Evolutionary conservation across 1,140 invertebrate genomes (phyloP).

Genomic region (Zaprionus gabonicus): DNA sequence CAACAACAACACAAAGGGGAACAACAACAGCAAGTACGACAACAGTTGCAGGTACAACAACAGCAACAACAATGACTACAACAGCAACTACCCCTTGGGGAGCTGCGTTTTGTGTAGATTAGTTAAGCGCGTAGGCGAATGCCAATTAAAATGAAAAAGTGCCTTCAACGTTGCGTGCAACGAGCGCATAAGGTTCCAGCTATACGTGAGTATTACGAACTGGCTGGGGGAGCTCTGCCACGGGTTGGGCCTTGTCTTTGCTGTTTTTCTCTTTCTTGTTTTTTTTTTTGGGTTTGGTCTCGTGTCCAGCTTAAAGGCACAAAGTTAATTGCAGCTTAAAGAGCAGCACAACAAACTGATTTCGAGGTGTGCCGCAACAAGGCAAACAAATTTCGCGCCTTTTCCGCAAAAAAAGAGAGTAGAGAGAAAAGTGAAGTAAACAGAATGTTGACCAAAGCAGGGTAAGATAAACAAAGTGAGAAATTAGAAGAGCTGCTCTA

Average conservation of each 20-base stretch:
- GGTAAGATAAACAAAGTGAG: conserved; percentile 6
- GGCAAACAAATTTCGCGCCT: conserved; percentile 77
- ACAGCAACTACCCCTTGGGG: conserved; percentile 57
- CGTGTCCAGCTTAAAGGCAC: conserved; percentile 56
- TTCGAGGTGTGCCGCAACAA: conserved; percentile 60
- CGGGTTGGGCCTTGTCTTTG: not conserved
- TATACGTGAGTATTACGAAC: conserved; percentile 12
- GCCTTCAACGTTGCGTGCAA: conserved; percentile 61
- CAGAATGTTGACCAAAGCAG: conserved; percentile 58
- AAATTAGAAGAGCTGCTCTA: not conserved
- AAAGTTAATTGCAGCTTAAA: conserved; percentile 81
- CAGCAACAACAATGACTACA: conserved; percentile 21
- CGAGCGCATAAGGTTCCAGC: conserved; percentile 54
- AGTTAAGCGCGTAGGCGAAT: conserved; percentile 72
- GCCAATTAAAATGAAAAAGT: conserved; percentile 80
- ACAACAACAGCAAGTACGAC: conserved; percentile 27
- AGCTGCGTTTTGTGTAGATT: conserved; percentile 79
- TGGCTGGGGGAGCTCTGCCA: not conserved
- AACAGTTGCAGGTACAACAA: conserved; percentile 23
- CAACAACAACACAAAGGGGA: conserved; percentile 2
- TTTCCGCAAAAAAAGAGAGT: conserved; percentile 43
- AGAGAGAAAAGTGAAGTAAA: not conserved
- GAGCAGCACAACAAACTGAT: conserved; percentile 67
- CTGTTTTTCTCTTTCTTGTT: not conserved
- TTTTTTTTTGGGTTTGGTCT: conserved; percentile 28